These are phyloP conservation scores for Trichonephila clavipes DNA, from an alignment of 1,140 invertebrate genomes.

Conservation along the genomic window DNA sequence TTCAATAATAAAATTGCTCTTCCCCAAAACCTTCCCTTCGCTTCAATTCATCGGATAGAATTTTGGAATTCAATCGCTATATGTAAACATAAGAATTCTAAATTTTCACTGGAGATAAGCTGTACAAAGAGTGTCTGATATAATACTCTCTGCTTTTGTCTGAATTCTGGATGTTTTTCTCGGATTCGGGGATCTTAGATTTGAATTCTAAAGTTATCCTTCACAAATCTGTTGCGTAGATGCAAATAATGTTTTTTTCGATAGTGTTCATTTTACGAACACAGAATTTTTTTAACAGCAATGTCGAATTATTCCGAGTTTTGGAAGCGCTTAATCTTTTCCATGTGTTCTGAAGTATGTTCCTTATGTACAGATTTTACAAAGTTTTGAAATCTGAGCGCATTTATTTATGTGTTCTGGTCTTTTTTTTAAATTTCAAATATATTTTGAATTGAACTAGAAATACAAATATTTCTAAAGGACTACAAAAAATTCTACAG, in stretches of 20 bases:
- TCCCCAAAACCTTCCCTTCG: neutral
- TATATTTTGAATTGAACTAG: no score
- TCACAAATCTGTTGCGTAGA: neutral
- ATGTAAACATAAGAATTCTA: slow-evolving; percentile 30
- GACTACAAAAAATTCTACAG: no score
- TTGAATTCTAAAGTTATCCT: neutral
- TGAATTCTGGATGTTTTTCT: neutral
- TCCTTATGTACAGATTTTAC: no score
- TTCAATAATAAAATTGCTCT: slow-evolving; percentile 70
- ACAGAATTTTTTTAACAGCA: neutral
- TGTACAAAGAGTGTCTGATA: neutral
- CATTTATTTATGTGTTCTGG: no score
- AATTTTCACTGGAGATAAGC: slow-evolving; percentile 4
- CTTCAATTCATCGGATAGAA: slow-evolving; percentile 25
- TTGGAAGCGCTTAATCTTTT: no score
- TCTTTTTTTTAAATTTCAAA: no score
- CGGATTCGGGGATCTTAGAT: neutral
- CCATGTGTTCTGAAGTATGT: no score
- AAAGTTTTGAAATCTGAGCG: no score
- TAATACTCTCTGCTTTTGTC: neutral
- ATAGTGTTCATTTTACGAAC: neutral
- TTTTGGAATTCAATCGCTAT: slow-evolving; percentile 36
- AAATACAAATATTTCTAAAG: no score
- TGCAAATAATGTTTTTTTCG: neutral
- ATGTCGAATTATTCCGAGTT: no score